Evolutionary conservation across 2,888 invertebrate species (phyloP), one percentile per base, ranked within the genome.

Genomic region (Amblyjoppa fuscipennis): DNA sequence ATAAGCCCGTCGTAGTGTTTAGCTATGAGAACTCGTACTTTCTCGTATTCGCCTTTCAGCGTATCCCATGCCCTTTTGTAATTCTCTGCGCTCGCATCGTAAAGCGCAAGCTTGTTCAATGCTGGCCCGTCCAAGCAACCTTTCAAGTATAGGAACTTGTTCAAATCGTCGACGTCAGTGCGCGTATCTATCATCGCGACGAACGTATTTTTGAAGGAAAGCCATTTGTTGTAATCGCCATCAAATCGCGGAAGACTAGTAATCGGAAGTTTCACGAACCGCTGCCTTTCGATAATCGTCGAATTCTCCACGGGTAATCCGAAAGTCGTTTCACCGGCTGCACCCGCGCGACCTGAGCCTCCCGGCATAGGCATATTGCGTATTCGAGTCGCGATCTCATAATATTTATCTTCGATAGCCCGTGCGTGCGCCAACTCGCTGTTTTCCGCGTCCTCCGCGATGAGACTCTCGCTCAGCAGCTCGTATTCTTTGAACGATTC

Each of bases 241-340:
- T 77, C 74, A 69, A 89, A 89, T 34, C 59, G 70, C 11, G 84
- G 87, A n/a, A 87, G 61, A 28, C 71, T 64, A 3, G 84, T 53
- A 38, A 53, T 73, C 31, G 80, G 75, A 3, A 84, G 34, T 41
- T 84, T 79, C 9, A 74, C 13, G 7, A 59, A 5, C 16, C 56
- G 16, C 53, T 78, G 83, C 38, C 28, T 49, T 59, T 83, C 78
- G 41, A 74, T 41, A n/a, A 70, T 13, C 1, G 56, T 81, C 9
- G 75, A 64, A 51, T 74, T 64, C 7, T 13, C 61, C 28, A 64
- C 11, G 16, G 61, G 61, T 28, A 38, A 38, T 34, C 69, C 38
- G 20, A 69, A 31, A 31, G 34, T 69, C 9, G 69, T 20, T n/a
- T 69, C 45, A 34, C 34, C 34, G 38, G 34, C 28, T 20, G 41